A percentile compares a stretch with the other conserved stretches of the same genome.
Evolutionary conservation across 2,113 vertebrate species (phyloP).

Genomic region (Sturnira hondurensis): DNA sequence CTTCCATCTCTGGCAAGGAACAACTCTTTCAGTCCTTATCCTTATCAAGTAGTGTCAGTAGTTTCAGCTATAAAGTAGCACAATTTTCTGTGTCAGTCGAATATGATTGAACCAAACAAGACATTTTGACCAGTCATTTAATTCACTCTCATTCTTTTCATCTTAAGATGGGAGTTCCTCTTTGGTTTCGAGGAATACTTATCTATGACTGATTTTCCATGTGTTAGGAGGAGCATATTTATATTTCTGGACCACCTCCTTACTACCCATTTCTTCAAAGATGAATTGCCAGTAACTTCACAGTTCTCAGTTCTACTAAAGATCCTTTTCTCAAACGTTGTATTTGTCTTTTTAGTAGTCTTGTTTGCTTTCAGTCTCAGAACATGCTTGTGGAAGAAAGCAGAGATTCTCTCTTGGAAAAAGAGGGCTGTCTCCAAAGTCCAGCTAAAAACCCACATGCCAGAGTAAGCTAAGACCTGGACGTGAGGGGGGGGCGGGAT

Average conservation of each 20-base stretch:
- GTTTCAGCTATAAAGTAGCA: neutral
- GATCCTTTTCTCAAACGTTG: neutral
- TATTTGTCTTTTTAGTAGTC: neutral
- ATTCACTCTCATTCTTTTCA: neutral
- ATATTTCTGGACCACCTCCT: neutral
- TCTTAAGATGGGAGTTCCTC: neutral
- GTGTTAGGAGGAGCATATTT: neutral
- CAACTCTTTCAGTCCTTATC: neutral
- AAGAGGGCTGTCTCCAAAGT: constrained; percentile 34
- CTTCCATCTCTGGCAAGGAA: neutral
- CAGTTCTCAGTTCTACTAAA: neutral
- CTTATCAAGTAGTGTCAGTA: neutral
- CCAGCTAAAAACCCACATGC: constrained; percentile 30
- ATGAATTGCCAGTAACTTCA: neutral
- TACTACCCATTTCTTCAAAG: neutral
- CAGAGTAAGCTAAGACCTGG: constrained; percentile 32
- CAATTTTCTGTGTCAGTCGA: neutral
- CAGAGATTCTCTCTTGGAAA: neutral
- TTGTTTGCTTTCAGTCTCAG: neutral
- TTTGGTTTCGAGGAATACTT: neutral
- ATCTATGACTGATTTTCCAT: neutral
- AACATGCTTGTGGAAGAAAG: neutral
- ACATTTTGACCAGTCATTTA: neutral
- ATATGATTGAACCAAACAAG: neutral
- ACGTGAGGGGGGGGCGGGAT: too few relatives aligned